Conservation (phyloP, 2,888 invertebrate species). For the Lasioglossum zephyrum region DNA sequence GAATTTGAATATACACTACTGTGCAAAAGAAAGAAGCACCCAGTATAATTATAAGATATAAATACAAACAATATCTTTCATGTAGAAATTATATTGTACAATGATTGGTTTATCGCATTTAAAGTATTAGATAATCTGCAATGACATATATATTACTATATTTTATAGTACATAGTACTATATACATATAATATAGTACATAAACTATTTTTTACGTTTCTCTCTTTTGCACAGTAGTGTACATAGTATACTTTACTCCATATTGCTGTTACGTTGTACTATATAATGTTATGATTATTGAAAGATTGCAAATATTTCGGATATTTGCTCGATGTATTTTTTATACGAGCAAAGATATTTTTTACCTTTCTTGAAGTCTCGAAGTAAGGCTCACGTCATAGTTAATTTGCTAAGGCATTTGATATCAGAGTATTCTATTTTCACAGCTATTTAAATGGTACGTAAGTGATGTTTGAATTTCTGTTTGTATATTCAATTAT, state of each 20-base stretch:
- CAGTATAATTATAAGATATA: no score
- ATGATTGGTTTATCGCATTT: no score
- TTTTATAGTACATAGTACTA: no score
- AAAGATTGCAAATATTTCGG: conserved; percentile 12
- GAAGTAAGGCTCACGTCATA: not conserved
- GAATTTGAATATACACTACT: not conserved
- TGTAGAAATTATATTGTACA: no score
- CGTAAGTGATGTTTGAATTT: conserved; percentile 1
- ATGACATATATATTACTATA: no score
- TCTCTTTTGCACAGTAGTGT: no score
- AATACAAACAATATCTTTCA: no score
- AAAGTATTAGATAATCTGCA: no score
- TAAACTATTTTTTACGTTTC: no score
- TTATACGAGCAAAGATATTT: not conserved
- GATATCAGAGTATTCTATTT: conserved; percentile 41
- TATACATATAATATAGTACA: no score
- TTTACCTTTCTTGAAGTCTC: not conserved
- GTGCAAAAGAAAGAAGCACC: no score
- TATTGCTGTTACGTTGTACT: conserved; percentile 8
- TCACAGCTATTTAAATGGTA: conserved; percentile 18
- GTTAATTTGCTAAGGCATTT: conserved; percentile 31
- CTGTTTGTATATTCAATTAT: conserved; percentile 1
- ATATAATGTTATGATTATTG: conserved; percentile 22
- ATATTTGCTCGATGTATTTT: conserved; percentile 18
- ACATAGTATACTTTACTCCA: conserved; percentile 14